Evolutionary conservation across 1,140 invertebrate genomes (phyloP), one percentile per base, ranked within the genome.

Genomic region (Diorhabda elongata): DNA sequence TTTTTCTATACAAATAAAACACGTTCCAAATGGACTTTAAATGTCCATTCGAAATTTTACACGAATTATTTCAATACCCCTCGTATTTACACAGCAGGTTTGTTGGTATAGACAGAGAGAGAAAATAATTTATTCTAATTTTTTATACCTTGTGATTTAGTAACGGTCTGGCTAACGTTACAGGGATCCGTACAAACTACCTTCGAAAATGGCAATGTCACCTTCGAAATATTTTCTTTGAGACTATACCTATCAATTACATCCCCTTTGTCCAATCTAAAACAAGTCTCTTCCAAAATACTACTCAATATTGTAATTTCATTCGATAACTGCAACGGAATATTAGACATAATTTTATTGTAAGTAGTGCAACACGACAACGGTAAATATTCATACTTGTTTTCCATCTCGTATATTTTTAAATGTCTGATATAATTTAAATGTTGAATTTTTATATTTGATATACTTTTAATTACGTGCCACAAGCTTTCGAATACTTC

Each of bases 381-480:
- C 6, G 57, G 63, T 4, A 68, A 26, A 9, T 43, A 11, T 11
- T 58, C 43, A 61, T 72, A 64, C 4, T 44, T 58, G 56, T 72
- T 45, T 58, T 59, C n/a, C 7, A 70, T 45, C 63, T 61, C n/a
- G 8, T 67, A 52, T n/a, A 72, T 58, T 67, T 61, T 61, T 26
- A 74, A 44, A 52, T 74, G 60, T 63, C 67, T 64, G 42, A 75
- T 65, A 43, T 74, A 75, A 44, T 71, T 66, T 11, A 71, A 43
- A 56, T 75, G 66, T 4, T 61, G 64, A 41, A 68, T 41, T 69
- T 71, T 72, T 44, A 75, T 43, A 69, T 74, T 69, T 26, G 68
- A 8, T 8, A 72, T 65, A 11, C n/a, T 69, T 45, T 66, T 61
- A 2, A 71, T 42, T 2, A 69, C 60, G 57, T 60, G 63, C 9